A percentile compares a stretch with the other conserved stretches of the same genome.
Conservation (phyloP, 23 tunicate genomes). For the Trididemnum clinides region DNA sequence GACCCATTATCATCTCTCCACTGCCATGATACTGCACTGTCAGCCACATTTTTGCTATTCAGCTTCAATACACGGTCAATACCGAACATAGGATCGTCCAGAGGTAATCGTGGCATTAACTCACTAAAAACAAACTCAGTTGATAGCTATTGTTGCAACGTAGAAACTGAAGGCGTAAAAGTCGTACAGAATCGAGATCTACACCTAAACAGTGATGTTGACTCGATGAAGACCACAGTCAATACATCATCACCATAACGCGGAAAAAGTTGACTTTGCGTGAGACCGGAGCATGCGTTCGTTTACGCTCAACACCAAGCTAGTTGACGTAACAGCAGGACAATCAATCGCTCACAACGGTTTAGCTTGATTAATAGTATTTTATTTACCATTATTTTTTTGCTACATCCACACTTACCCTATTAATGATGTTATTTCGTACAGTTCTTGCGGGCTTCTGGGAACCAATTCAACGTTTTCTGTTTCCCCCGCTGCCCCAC, state of each 20-base stretch:
- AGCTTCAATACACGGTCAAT: constrained; percentile 43
- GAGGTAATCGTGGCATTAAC: constrained; percentile 76
- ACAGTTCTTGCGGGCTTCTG: constrained; percentile 80
- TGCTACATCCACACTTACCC: too few species aligned
- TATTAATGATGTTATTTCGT: constrained; percentile 77
- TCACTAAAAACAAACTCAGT: constrained; percentile 36
- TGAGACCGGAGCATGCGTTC: too few species aligned
- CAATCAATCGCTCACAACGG: too few species aligned
- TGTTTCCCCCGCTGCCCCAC: constrained; percentile 66
- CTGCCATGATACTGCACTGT: constrained; percentile 54
- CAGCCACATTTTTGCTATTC: not conserved
- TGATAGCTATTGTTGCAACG: too few species aligned
- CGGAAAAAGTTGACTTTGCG: too few species aligned
- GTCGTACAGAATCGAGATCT: not conserved
- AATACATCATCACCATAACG: too few species aligned
- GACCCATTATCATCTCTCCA: constrained; percentile 60
- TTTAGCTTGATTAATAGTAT: too few species aligned
- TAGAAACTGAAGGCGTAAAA: not conserved
- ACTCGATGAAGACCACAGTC: not conserved
- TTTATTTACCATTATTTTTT: too few species aligned
- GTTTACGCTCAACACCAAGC: too few species aligned
- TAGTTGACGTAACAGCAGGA: too few species aligned
- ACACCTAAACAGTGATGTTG: not conserved
- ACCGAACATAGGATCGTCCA: constrained; percentile 75
- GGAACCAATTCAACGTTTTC: constrained; percentile 70